A percentile compares a stretch with the other conserved stretches of the same genome.
Conservation (phyloP, 2,888 invertebrate species). For the Fragum fragum region DNA sequence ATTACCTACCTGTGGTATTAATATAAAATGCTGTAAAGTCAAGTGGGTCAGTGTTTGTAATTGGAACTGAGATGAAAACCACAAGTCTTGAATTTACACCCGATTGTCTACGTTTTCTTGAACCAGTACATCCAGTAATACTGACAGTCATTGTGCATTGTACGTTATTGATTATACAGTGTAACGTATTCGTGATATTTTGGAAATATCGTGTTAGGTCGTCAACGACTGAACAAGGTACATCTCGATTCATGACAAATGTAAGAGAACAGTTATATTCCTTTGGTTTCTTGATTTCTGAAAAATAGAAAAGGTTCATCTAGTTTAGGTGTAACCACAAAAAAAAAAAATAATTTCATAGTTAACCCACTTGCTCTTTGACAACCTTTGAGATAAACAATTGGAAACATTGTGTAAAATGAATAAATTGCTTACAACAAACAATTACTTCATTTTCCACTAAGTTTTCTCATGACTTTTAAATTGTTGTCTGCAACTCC, state of each 20-base stretch:
- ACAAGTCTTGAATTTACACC: constrained; percentile 16
- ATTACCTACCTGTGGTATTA: constrained; percentile 43
- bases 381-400: too few species aligned
- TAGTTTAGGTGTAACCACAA: too few species aligned
- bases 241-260: constrained; percentile 34
- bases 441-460: too few species aligned
- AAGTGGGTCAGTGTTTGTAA: constrained; percentile 38
- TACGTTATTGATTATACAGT: constrained; percentile 28
- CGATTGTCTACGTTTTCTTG: constrained; percentile 14
- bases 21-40: constrained; percentile 51
- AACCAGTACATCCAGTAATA: constrained; percentile 38
- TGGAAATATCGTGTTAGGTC: constrained; percentile 14
- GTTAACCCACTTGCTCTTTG: too few species aligned
- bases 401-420: too few species aligned
- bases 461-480: too few species aligned
- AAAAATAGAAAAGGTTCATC: too few species aligned
- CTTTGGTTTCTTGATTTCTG: constrained; percentile 44
- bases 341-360: too few species aligned
- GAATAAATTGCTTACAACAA: too few species aligned
- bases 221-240: constrained; percentile 39
- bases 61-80: constrained; percentile 29
- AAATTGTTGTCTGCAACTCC: too few species aligned
- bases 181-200: not conserved
- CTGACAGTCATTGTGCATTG: constrained; percentile 27
- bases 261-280: constrained; percentile 41